Evolutionary conservation across 2,113 vertebrate species (phyloP).

Genomic region (Panthera uncia): DNA sequence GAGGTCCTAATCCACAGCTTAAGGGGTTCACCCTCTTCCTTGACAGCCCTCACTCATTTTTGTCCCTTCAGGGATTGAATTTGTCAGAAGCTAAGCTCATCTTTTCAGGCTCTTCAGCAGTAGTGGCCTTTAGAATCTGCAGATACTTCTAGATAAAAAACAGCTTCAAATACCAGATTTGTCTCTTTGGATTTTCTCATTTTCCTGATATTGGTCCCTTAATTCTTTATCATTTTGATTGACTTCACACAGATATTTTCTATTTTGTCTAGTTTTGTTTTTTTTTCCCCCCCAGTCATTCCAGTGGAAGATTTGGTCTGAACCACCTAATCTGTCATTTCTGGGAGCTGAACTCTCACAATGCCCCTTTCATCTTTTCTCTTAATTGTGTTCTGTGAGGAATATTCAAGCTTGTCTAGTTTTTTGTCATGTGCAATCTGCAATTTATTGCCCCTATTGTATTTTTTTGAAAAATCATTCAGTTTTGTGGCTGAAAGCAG

Average conservation of each 20-base stretch:
- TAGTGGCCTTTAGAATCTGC: background rate
- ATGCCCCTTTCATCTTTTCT: background rate
- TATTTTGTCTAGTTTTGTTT: background rate
- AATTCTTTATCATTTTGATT: background rate
- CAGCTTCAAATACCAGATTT: background rate
- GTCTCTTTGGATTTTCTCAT: background rate
- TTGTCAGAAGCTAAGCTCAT: background rate
- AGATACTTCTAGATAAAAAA: background rate
- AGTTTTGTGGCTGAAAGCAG: background rate
- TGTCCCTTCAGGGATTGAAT: background rate
- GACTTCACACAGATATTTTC: background rate
- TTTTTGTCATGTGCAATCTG: background rate
- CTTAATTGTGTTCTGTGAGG: background rate
- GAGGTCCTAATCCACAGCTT: background rate
- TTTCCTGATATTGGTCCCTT: background rate
- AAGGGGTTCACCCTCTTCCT: background rate
- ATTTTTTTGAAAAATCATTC: constrained; percentile 7
- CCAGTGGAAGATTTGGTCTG: background rate
- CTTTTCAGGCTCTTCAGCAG: background rate
- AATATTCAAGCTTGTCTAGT: background rate
- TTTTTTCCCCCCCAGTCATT: background rate
- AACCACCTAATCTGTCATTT: background rate
- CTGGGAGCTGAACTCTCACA: background rate
- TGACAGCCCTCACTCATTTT: background rate
- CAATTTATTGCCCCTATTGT: background rate